Base-by-base conservation (phyloP, 2,113 vertebrate species). In the Ictalurus furcatus region DNA sequence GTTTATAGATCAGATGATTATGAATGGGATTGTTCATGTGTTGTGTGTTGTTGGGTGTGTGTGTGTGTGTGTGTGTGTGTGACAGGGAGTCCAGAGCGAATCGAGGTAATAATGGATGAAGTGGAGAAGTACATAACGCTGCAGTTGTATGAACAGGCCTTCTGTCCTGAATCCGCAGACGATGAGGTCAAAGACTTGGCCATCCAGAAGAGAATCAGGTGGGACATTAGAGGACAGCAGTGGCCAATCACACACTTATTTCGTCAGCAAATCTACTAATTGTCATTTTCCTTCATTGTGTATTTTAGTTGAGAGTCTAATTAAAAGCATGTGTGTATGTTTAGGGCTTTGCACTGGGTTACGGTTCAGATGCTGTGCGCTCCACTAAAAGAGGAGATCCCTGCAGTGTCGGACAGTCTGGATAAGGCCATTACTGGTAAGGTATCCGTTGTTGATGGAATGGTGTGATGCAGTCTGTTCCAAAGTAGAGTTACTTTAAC, bases 381-480 rank as follows among this genome's bases (percentile, higher is more conserved):
- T 90, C 98, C 98, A 67, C 96, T 99, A 52, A 97, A 98, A 65
- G 98, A 99, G 92, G 97, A 98, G 89, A 97, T 98, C 85, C 96
- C 98, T 4, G 97, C 97, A 91, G 98, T 98, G 73, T 98, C 97
- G 0, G 98, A 99, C 90, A 97, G 97, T 90, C 97, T 99, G 82
- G 98, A 98, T 67, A 99, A 97, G 95, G 98, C 98, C 34, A 99
- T 99, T 90, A 99, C 98, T 95, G 98, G 98, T 99, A 87, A 54
- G 86, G 52, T 9, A 84, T 82, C 34, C n/a, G 48, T 25, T 56
- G 25, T 52, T 81, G n/a, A 56, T 81, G 6, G 2, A 6, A 3
- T 79, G 76, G 13, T 54, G n/a, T 40, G 16, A 71, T 71, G 65
- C 40, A 44, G 23, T 6, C 11, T 48, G 11, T 28, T 28, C 25